These are phyloP conservation scores for Fopius arisanus DNA, from an alignment of 1,140 invertebrate genomes.

Conservation along the genomic window DNA sequence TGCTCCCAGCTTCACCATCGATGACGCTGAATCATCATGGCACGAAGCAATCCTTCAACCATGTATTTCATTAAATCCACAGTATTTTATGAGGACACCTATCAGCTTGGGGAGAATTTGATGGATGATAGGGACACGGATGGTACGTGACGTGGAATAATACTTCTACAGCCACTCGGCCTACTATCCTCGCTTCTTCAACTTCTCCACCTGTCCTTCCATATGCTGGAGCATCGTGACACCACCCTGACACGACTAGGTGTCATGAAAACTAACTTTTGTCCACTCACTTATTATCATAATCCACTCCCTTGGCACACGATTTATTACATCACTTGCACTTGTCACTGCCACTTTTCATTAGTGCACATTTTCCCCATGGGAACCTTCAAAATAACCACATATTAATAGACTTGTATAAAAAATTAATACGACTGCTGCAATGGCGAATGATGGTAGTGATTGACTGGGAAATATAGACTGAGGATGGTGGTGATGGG, in stretches of 20 bases:
- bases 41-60: neutral
- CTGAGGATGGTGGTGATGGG: neutral
- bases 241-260: neutral
- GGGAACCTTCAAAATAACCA: neutral
- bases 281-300: constrained; percentile 13
- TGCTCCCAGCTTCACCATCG: constrained; percentile 15
- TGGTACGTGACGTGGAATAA: constrained; percentile 25
- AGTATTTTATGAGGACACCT: neutral
- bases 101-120: neutral
- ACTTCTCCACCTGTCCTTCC: constrained; percentile 23
- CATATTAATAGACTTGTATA: too few relatives aligned
- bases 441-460: too few relatives aligned
- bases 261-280: constrained; percentile 11
- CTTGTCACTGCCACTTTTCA: neutral
- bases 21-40: constrained; percentile 20
- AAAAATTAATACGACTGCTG: too few relatives aligned
- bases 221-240: constrained; percentile 16
- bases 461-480: neutral
- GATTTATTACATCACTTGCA: neutral
- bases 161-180: constrained; percentile 19
- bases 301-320: neutral
- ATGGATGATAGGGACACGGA: neutral
- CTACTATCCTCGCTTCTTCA: constrained; percentile 20
- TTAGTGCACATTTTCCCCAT: neutral
- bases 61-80: neutral